A percentile compares a stretch with the other conserved stretches of the same genome.
Conservation (phyloP, 2,797 vertebrate species). For the Lepus oiostolus region DNA sequence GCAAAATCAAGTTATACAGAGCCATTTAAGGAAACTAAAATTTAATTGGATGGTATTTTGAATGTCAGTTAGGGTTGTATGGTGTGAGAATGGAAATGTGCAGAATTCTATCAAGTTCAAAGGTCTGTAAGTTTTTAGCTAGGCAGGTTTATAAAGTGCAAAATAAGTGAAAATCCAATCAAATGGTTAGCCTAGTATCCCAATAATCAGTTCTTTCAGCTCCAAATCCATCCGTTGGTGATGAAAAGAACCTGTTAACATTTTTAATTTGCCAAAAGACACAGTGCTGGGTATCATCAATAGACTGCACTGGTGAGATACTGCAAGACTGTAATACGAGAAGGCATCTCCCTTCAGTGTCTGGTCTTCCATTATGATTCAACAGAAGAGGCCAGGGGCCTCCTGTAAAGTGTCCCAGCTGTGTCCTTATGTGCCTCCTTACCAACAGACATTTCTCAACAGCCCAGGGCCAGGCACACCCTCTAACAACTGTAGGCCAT, state of each 20-base stretch:
- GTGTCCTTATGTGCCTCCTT: neutral
- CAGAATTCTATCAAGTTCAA: constrained; percentile 19
- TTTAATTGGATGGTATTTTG: neutral
- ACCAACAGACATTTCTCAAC: neutral
- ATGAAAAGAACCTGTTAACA: neutral
- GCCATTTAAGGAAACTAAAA: neutral
- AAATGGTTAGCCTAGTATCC: neutral
- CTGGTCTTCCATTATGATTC: neutral
- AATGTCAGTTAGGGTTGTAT: neutral
- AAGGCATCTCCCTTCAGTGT: neutral
- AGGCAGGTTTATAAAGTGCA: neutral
- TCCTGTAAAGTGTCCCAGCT: neutral
- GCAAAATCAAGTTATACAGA: neutral
- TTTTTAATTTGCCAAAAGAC: neutral
- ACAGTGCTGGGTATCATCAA: neutral
- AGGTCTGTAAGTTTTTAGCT: constrained; percentile 3
- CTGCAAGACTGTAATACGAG: neutral
- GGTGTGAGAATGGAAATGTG: neutral
- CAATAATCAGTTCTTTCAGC: neutral
- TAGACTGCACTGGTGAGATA: neutral
- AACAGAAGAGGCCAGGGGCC: neutral
- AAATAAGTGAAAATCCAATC: constrained; percentile 21
- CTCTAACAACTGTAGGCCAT: neutral
- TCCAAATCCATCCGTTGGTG: neutral
- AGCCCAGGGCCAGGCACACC: neutral